phyloP scores from a whole-genome alignment of 2,888 invertebrate species.

The Temnothorax unifasciatus region DNA sequence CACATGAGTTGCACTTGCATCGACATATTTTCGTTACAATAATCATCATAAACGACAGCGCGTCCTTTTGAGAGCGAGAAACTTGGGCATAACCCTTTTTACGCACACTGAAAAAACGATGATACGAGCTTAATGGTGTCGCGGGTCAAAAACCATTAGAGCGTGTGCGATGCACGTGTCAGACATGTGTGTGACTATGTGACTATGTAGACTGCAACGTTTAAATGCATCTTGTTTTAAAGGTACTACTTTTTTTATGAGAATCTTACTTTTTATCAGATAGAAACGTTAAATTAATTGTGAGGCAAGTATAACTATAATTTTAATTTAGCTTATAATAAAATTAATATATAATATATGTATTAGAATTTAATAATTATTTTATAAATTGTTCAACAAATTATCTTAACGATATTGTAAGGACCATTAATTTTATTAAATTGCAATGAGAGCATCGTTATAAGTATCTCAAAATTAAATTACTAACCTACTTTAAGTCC shows the following conservation, averaged over 20 bases:
- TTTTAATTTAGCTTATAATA: not conserved
- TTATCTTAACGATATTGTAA: not conserved
- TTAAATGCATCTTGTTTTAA: conserved; percentile 30
- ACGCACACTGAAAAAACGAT: conserved; percentile 53
- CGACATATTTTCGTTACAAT: conserved; percentile 10
- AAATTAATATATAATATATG: not conserved
- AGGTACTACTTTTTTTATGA: not conserved
- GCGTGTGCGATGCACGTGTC: conserved; percentile 75
- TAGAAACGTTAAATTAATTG: not conserved
- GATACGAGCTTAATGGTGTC: conserved; percentile 65
- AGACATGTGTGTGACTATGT: conserved; percentile 72
- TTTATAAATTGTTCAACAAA: not conserved
- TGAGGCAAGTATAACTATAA: not conserved
- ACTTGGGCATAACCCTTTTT: conserved; percentile 45
- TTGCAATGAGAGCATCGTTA: not conserved
- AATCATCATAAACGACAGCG: conserved; percentile 32
- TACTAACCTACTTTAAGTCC: not conserved
- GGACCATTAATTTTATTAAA: not conserved
- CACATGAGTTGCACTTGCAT: not conserved
- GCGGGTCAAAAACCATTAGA: conserved; percentile 70
- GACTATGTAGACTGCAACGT: conserved; percentile 20
- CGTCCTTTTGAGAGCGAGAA: conserved; percentile 24
- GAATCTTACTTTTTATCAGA: not conserved
- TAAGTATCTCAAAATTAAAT: not conserved
- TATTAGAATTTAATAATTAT: not conserved